A percentile compares a stretch with the other conserved stretches of the same genome.
phyloP scores from a whole-genome alignment of 2,113 vertebrate species.

The Blennius ocellaris region DNA sequence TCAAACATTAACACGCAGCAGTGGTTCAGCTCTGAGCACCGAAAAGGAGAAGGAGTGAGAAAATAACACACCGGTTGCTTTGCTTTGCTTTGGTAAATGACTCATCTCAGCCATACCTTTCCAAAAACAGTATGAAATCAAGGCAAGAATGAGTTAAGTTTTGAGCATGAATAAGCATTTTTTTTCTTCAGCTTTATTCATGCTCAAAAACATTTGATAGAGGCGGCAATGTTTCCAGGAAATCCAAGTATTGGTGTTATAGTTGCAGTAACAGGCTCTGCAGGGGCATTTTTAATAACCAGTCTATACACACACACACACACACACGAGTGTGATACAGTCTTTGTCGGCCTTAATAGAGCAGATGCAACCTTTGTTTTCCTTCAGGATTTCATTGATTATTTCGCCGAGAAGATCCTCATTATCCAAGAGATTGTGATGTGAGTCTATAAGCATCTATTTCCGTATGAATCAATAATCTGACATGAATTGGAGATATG shows the following conservation, averaged over 20 bases:
- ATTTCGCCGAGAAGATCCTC: constrained; percentile 1
- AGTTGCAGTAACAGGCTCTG: background rate
- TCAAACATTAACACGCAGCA: no score
- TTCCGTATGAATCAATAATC: no score
- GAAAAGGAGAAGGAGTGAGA: background rate
- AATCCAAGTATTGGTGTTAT: background rate
- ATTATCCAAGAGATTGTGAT: background rate
- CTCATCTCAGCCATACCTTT: background rate
- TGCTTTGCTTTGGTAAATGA: constrained; percentile 23
- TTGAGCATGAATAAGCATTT: constrained; percentile 25
- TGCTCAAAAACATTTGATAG: constrained; percentile 12
- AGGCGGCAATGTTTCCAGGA: constrained; percentile 9
- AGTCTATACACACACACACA: no score
- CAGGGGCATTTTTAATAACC: constrained; percentile 6
- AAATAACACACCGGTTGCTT: constrained; percentile 8
- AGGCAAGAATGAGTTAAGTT: constrained; percentile 30
- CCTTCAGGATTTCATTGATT: constrained; percentile 38
- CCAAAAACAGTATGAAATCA: constrained; percentile 9
- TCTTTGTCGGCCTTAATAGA: no score
- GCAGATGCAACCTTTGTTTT: background rate
- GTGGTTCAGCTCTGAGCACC: background rate
- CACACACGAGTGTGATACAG: no score
- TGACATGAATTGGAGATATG: background rate
- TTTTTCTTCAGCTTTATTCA: background rate
- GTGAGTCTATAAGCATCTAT: background rate